Base-by-base conservation (phyloP, 1,140 invertebrate species). In the Carposina sasakii region DNA sequence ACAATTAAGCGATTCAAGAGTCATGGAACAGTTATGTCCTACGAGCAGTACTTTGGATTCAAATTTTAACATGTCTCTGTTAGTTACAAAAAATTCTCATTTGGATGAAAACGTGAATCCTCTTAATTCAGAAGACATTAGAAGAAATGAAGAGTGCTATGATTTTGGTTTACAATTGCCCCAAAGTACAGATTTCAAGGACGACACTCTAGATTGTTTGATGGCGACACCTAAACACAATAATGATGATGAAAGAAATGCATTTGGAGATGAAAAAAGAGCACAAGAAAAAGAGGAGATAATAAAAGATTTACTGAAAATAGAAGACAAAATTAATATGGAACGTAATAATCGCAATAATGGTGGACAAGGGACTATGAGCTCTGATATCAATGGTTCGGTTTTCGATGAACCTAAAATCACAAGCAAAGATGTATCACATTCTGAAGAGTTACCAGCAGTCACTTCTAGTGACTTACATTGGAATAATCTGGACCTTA, bases 221-320 rank as follows among this genome's bases (percentile, higher is more conserved):
- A 73, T 84, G 50, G 61, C 75, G 6, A 73, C 73, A 9, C 63
- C 77, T 8, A 81, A 79, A 56, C 24, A 39, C n/a, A 39, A 39
- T 13, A 17, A 19, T 10, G 19, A 6, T 39, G 64, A 63, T 19
- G 67, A 67, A n/a, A 60, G 46, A 26, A 63, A 51, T 30, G 20
- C 33, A 20, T 69, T 45, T 45, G 60, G 63, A 30, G 59, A 66
- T 10, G 64, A 71, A 3, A 68, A 68, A 50, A 58, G 54, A 46
- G 55, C 60, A 33, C 55, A 70, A 36, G 77, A 77, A 47, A 63
- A 68, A 52, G 72, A 76, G 33, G 75, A 81, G 59, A 78, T 84
- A 13, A 84, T 83, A 46, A 75, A 78, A 59, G 77, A 81, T 55
- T 56, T 81, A 46, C 72, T 84, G 58, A 76, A 79, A 46, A 75